Evolutionary conservation across 2,113 vertebrate genomes (phyloP).

Genomic region (Tragulus kanchil): DNA sequence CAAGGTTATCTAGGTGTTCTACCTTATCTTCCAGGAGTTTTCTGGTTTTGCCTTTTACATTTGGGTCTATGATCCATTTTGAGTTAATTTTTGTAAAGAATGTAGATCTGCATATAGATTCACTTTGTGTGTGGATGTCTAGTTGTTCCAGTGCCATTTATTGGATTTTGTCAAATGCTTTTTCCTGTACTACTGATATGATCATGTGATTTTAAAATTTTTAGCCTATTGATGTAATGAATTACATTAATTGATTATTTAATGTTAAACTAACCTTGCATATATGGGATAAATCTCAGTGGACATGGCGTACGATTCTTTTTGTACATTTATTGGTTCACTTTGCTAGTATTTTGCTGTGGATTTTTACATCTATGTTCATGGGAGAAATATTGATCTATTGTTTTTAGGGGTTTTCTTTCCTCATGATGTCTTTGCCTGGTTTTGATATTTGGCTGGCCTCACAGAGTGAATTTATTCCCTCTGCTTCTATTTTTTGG

Average conservation of each 20-base stretch:
- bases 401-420: background rate
- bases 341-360: slow-evolving; percentile 1
- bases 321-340: background rate
- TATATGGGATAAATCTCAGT: background rate
- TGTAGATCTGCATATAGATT: background rate
- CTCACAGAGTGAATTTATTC: background rate
- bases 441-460: background rate
- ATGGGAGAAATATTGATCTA: background rate
- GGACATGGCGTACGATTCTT: background rate
- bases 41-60: background rate
- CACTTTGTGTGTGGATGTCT: background rate
- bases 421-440: background rate
- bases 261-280: background rate
- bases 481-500: background rate
- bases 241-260: slow-evolving; percentile 23
- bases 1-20: background rate
- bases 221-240: background rate
- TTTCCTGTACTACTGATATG: background rate
- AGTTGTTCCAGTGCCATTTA: background rate
- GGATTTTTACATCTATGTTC: background rate
- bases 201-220: background rate
- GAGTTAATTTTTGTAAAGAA: slow-evolving; percentile 11
- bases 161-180: background rate
- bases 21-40: background rate
- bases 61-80: background rate